phyloP scores from a whole-genome alignment of 2,113 vertebrate genomes.

The Oxygymnocypris stewartii region DNA sequence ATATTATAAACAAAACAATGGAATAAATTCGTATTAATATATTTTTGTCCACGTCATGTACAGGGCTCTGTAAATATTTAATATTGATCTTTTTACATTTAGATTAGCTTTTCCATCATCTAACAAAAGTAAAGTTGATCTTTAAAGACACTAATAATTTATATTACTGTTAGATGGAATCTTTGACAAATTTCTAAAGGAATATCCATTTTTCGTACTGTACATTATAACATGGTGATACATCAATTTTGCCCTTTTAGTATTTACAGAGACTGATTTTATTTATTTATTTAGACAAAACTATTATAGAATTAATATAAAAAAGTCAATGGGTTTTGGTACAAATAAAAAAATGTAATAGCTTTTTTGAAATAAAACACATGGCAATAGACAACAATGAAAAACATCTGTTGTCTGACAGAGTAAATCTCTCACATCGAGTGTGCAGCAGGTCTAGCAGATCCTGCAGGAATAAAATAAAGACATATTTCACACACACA shows the following conservation, averaged over 20 bases:
- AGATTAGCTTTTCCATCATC: not conserved
- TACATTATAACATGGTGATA: not conserved
- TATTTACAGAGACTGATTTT: too few relatives aligned
- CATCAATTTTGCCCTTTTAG: too few relatives aligned
- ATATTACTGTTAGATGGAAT: too few relatives aligned
- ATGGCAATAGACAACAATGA: not conserved
- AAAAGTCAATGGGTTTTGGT: not conserved
- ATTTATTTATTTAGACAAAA: not conserved
- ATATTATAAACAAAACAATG: too few relatives aligned
- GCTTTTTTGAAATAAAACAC: not conserved
- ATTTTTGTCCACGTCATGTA: too few relatives aligned
- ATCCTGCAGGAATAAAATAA: not conserved
- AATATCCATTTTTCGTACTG: not conserved
- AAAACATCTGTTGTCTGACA: not conserved
- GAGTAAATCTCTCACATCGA: not conserved
- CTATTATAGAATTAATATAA: not conserved
- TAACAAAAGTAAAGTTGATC: not conserved
- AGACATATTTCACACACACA: not conserved
- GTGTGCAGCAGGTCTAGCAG: not conserved
- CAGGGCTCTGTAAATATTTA: too few relatives aligned
- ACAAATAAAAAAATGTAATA: not conserved
- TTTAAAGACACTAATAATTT: not conserved
- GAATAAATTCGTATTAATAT: too few relatives aligned
- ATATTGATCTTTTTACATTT: not conserved
- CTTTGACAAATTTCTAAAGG: too few relatives aligned